phyloP scores from a whole-genome alignment of 2,888 invertebrate genomes.

The Calliphora vomitoria region DNA sequence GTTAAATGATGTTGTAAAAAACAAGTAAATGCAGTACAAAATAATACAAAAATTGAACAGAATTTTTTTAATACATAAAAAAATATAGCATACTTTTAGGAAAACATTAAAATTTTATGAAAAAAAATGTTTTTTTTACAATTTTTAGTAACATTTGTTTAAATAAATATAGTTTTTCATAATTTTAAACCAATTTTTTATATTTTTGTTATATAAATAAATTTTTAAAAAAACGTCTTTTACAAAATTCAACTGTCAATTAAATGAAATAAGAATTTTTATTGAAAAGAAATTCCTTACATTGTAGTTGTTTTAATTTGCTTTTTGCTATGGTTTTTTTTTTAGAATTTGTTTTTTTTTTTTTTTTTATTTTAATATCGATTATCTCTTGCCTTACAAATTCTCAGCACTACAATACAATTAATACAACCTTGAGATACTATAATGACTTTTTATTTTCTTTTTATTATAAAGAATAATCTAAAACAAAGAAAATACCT shows the following conservation, averaged over 20 bases:
- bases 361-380: conserved; percentile 33
- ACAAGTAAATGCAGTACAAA: too few relatives aligned
- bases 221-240: neutral
- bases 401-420: conserved; percentile 28
- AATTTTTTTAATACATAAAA: neutral
- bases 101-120: too few relatives aligned
- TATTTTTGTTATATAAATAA: too few relatives aligned
- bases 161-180: too few relatives aligned
- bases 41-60: too few relatives aligned
- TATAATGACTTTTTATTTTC: conserved; percentile 25
- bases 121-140: too few relatives aligned
- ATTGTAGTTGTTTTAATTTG: conserved; percentile 15
- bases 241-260: conserved; percentile 6
- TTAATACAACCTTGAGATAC: conserved; percentile 54
- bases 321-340: neutral
- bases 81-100: neutral
- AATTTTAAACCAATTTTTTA: too few relatives aligned
- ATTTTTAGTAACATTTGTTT: too few relatives aligned
- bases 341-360: neutral
- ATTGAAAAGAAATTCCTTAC: conserved; percentile 4
- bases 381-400: conserved; percentile 56
- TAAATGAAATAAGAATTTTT: neutral
- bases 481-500: conserved; percentile 16
- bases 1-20: too few relatives aligned
- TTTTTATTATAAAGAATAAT: conserved; percentile 10